Percentiles rank a stretch among this genome's conserved stretches.
Conservation (phyloP, 2,797 vertebrate genomes). For the Eulemur albifrons region DNA sequence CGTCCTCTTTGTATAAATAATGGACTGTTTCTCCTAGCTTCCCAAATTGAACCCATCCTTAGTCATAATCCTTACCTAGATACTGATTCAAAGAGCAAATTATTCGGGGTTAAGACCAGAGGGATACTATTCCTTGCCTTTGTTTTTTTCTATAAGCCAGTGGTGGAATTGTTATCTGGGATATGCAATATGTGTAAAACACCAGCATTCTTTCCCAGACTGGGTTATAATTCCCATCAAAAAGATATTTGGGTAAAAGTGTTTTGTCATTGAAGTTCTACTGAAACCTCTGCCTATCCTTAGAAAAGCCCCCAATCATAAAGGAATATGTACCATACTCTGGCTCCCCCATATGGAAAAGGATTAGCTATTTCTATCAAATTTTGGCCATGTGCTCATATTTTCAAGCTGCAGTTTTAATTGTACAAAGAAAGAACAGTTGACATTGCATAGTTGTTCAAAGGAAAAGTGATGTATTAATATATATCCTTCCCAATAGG, state of each 20-base stretch:
- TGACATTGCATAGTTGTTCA: background rate
- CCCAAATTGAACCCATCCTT: background rate
- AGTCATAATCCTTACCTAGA: background rate
- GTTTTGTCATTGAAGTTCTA: background rate
- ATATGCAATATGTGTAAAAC: background rate
- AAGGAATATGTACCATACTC: background rate
- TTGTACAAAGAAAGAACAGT: background rate
- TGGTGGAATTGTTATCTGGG: background rate
- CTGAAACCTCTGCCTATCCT: background rate
- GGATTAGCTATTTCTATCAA: background rate
- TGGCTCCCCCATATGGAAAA: background rate
- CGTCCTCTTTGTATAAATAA: too few species aligned
- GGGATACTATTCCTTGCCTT: background rate
- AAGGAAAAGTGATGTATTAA: background rate
- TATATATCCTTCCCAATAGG: background rate
- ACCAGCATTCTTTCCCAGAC: background rate
- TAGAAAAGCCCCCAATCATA: background rate
- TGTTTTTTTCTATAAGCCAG: background rate
- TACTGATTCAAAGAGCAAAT: background rate
- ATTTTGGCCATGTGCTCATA: background rate
- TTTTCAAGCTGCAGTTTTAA: background rate
- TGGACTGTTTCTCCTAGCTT: background rate
- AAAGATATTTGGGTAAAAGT: background rate
- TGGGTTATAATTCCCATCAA: background rate
- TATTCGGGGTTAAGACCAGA: background rate